Conservation (phyloP, 2,888 invertebrate genomes). For the Spodoptera picta region DNA sequence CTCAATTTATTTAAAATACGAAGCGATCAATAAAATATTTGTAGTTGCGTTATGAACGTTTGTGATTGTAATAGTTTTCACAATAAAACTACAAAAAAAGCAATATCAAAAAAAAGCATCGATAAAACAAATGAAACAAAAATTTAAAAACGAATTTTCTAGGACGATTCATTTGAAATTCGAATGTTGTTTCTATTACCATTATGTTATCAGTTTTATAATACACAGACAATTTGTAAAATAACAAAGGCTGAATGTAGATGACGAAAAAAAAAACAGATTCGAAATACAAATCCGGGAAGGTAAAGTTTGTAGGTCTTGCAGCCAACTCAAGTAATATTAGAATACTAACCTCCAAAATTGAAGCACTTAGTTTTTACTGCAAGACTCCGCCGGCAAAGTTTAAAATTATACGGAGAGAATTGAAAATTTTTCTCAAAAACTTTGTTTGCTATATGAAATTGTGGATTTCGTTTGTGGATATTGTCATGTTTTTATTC, state of each 20-base stretch:
- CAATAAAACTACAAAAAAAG: too few species aligned
- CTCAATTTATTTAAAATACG: too few species aligned
- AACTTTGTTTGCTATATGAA: conserved; percentile 36
- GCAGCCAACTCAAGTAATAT: conserved; percentile 44
- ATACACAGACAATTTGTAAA: not conserved
- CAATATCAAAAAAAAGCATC: too few species aligned
- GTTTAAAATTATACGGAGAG: conserved; percentile 55
- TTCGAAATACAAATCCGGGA: conserved; percentile 27
- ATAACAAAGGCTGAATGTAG: not conserved
- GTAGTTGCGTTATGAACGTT: too few species aligned
- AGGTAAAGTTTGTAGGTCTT: conserved; percentile 29
- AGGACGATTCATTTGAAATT: too few species aligned
- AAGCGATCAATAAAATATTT: too few species aligned
- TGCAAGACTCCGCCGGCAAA: conserved; percentile 41
- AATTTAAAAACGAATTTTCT: too few species aligned
- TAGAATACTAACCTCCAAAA: conserved; percentile 51
- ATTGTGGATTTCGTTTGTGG: conserved; percentile 30
- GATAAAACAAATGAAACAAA: too few species aligned
- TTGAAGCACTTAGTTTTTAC: conserved; percentile 61
- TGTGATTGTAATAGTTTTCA: too few species aligned
- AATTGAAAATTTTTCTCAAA: conserved; percentile 47
- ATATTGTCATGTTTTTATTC: conserved; percentile 35
- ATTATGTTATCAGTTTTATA: too few species aligned
- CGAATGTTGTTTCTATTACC: too few species aligned
- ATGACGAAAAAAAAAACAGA: conserved; percentile 8